Conservation (phyloP, 2,113 vertebrate genomes). For the Marcusenius ussheri region DNA sequence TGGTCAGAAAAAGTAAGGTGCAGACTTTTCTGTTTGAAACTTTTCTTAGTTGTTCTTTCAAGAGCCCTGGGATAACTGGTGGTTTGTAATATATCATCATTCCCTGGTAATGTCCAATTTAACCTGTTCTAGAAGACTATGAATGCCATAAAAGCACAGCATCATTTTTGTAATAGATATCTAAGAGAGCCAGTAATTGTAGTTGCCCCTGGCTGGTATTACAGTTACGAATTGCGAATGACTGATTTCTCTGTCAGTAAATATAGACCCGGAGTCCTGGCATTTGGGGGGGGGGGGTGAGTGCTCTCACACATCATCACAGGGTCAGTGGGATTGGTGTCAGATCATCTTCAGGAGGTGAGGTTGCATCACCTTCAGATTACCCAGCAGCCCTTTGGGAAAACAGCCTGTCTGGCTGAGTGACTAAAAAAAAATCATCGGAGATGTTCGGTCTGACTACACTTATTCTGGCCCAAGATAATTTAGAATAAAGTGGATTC, state of each 20-base stretch:
- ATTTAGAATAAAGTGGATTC: not conserved
- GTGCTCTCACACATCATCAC: not conserved
- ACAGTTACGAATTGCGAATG: not conserved
- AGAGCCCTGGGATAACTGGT: not conserved
- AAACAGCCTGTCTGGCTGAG: not conserved
- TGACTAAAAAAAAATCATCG: not conserved
- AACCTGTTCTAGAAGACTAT: not conserved
- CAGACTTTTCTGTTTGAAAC: not conserved
- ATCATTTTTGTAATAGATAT: not conserved
- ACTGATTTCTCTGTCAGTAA: constrained; percentile 1
- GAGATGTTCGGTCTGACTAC: not conserved
- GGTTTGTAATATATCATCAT: not conserved
- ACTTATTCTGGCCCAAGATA: not conserved
- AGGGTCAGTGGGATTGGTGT: not conserved
- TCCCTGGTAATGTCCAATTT: not conserved
- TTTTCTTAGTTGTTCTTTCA: not conserved
- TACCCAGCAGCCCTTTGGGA: not conserved
- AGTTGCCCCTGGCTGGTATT: not conserved
- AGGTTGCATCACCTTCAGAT: not conserved
- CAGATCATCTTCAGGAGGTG: not conserved
- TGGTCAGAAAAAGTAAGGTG: not conserved
- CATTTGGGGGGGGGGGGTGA: not conserved
- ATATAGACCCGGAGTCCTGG: not conserved
- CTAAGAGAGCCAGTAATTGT: not conserved
- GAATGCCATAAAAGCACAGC: not conserved